phyloP scores from a whole-genome alignment of 2,888 invertebrate genomes.

The Mesodorylaimus sp. region DNA sequence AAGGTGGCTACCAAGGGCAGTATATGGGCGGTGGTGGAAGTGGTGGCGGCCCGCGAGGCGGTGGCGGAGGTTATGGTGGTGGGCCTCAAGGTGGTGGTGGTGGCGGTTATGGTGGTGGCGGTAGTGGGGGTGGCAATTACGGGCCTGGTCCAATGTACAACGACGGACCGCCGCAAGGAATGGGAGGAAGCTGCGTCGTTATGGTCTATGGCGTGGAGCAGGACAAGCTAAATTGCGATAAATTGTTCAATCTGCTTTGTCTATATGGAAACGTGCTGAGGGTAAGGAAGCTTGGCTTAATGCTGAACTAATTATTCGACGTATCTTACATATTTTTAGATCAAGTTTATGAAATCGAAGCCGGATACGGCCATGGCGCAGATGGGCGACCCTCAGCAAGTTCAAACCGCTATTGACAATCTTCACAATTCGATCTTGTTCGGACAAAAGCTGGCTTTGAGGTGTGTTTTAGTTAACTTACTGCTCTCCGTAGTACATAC shows the following conservation, averaged over 20 bases:
- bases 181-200: constrained; percentile 58
- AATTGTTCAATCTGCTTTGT: constrained; percentile 92
- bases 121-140: neutral
- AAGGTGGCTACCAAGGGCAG: neutral
- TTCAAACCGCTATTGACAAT: constrained; percentile 81
- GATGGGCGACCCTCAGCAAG: constrained; percentile 85
- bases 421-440: constrained; percentile 73
- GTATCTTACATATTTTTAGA: constrained; percentile 34
- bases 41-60: constrained; percentile 6
- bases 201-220: constrained; percentile 95
- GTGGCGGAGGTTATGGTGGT: neutral
- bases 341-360: constrained; percentile 94
- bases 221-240: constrained; percentile 79
- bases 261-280: constrained; percentile 93
- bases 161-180: constrained; percentile 1
- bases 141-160: neutral
- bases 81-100: neutral
- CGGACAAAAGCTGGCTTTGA: constrained; percentile 52
- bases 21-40: constrained; percentile 2
- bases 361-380: constrained; percentile 98
- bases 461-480: constrained; percentile 31
- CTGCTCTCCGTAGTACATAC: neutral
- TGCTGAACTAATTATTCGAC: neutral
- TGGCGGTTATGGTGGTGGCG: constrained; percentile 2
- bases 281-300: constrained; percentile 41